Evolutionary conservation across 1,140 invertebrate genomes (phyloP), one percentile per base, ranked within the genome.

Genomic region (Drosophila sproati): DNA sequence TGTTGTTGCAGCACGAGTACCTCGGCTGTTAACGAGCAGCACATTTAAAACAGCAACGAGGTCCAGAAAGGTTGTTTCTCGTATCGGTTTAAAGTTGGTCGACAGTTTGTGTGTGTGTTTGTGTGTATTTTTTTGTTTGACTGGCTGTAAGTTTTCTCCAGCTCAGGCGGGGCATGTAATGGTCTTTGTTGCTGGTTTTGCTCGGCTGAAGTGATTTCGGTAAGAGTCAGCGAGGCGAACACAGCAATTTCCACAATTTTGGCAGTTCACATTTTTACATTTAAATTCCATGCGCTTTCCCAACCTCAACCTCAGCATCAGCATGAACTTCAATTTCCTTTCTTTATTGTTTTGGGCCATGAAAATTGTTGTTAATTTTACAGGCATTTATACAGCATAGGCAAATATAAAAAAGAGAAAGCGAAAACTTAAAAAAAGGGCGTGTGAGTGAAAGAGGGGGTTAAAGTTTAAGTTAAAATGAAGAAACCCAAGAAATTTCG

Each of bases 311-410:
- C 8, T 20, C 54, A 39, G 20, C 45, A 47, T 12, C 52, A 57
- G 74, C 51, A 63, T 63, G 59, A 79, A 69, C 77, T 80, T 76
- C 60, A 80, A 77, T 77, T 77, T 77, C 73, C 76, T 78, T 82
- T 74, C 73, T 71, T 63, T 68, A 52, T 78, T 70, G 62, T 77
- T 72, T 50, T 34, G 29, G 56, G 37, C 64, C 39, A 47, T 43
- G 47, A 34, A 3, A 51, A 35, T 37, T 35, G 34, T 32, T 43
- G 0, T 57, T 39, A 35, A 7, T 51, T 31, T 31, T 50, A 7
- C 54, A 57, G 39, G 12, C 32, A 55, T 45, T 41, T 54, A 39
- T 12, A 56, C 20, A 10, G 37, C 34, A 34, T 55, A 32, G 41
- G 39, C 32, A 35, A 63, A 35, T 32, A 48, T 2, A 7, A 28